Conservation (phyloP, 1,140 invertebrate species). For the Caenorhabditis briggsae region DNA sequence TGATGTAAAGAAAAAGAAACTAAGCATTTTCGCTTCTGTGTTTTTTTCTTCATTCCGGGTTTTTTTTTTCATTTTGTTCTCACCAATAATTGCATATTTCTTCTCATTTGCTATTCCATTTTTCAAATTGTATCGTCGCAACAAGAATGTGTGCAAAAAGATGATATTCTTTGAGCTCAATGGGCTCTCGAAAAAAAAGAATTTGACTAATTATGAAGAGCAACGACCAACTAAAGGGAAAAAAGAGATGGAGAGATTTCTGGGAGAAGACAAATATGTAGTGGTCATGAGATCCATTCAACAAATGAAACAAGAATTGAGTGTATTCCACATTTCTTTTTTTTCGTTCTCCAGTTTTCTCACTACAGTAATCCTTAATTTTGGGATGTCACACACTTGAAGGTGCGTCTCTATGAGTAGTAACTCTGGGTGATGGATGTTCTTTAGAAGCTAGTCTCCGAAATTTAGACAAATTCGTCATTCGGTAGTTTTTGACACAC, state of each 20-base stretch:
- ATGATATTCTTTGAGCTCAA: not conserved
- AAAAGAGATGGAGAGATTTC: not conserved
- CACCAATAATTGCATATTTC: slow-evolving; percentile 5
- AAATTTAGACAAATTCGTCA: no score
- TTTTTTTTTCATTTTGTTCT: slow-evolving; percentile 41
- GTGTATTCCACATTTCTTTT: no score
- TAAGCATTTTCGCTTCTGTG: not conserved
- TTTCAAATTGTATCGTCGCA: not conserved
- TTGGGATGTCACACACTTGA: no score
- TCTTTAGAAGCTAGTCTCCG: no score
- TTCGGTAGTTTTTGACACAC: no score
- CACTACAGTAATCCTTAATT: no score
- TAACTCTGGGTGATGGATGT: no score
- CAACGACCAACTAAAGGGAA: not conserved
- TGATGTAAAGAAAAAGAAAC: not conserved
- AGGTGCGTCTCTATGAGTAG: no score
- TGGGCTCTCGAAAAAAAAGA: not conserved
- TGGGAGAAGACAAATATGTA: not conserved
- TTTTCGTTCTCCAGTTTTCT: no score
- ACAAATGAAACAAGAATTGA: not conserved
- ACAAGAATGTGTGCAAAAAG: slow-evolving; percentile 7
- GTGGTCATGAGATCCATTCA: not conserved
- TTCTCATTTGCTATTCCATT: not conserved
- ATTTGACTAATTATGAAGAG: slow-evolving; percentile 6
- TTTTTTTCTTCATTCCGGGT: not conserved